Evolutionary conservation across 2,888 invertebrate species (phyloP).

Genomic region (Leucoma salicis): DNA sequence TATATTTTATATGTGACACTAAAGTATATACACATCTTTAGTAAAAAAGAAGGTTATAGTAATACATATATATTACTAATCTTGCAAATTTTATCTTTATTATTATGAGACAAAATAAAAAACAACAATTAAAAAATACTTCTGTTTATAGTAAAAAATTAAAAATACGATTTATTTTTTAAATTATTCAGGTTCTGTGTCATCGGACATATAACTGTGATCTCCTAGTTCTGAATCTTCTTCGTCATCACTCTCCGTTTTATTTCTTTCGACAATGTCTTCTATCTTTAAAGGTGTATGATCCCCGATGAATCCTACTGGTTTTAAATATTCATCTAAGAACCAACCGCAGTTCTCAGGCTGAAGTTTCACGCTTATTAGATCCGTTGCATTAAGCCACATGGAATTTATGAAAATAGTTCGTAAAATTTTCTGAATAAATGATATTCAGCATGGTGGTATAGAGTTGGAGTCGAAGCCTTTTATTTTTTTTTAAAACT

Average conservation of each 20-base stretch:
- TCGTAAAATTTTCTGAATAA: too few species aligned
- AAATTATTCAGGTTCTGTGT: constrained; percentile 14
- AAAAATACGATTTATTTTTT: constrained; percentile 3
- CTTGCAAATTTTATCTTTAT: not conserved
- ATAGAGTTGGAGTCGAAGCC: constrained; percentile 29
- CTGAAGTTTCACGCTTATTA: constrained; percentile 24
- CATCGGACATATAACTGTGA: constrained; percentile 27
- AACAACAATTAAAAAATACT: constrained; percentile 25
- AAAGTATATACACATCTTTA: too few species aligned
- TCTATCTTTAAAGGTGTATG: constrained; percentile 22
- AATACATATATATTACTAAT: constrained; percentile 5
- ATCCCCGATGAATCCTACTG: constrained; percentile 36
- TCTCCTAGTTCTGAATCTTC: constrained; percentile 23
- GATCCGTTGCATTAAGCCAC: constrained; percentile 31
- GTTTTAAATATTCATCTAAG: too few species aligned
- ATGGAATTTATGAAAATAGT: too few species aligned
- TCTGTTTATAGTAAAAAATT: constrained; percentile 1
- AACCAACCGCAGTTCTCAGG: constrained; percentile 31
- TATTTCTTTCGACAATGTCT: constrained; percentile 23
- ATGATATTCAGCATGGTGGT: too few species aligned
- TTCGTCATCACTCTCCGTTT: too few species aligned
- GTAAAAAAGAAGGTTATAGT: constrained; percentile 10
- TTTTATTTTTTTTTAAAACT: constrained; percentile 30
- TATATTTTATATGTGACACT: too few species aligned
- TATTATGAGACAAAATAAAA: constrained; percentile 7